phyloP scores from a whole-genome alignment of 2,113 vertebrate genomes.

The Indicator indicator region DNA sequence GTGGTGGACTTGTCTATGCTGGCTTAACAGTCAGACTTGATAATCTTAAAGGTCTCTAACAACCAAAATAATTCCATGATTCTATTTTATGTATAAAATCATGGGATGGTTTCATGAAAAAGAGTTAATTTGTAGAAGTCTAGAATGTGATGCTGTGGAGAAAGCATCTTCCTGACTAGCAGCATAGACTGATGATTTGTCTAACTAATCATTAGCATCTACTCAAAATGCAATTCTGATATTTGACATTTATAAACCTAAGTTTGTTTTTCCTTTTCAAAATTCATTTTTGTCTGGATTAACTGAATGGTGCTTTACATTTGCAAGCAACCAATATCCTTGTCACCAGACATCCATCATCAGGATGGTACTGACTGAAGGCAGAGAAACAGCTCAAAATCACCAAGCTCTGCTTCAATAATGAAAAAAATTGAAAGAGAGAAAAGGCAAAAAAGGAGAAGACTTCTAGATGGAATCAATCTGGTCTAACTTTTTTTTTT shows the following conservation, averaged over 20 bases:
- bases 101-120: neutral
- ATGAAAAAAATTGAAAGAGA: rapidly evolving
- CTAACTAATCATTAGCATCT: neutral
- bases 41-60: no score
- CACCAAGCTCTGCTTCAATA: neutral
- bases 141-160: neutral
- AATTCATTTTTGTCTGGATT: neutral
- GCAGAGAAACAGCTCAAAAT: neutral
- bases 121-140: neutral
- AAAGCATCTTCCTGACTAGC: neutral
- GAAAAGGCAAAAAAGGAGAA: no score
- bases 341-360: neutral
- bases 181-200: neutral
- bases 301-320: neutral
- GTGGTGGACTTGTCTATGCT: no score
- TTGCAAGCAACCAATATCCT: neutral
- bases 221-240: neutral
- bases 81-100: no score
- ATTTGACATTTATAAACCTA: neutral
- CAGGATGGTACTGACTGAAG: neutral
- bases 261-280: neutral
- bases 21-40: no score
- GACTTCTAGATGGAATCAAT: neutral
- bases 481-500: neutral
- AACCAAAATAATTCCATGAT: no score